phyloP scores from a whole-genome alignment of 2,113 vertebrate genomes.

The Balaenoptera acutorostrata region DNA sequence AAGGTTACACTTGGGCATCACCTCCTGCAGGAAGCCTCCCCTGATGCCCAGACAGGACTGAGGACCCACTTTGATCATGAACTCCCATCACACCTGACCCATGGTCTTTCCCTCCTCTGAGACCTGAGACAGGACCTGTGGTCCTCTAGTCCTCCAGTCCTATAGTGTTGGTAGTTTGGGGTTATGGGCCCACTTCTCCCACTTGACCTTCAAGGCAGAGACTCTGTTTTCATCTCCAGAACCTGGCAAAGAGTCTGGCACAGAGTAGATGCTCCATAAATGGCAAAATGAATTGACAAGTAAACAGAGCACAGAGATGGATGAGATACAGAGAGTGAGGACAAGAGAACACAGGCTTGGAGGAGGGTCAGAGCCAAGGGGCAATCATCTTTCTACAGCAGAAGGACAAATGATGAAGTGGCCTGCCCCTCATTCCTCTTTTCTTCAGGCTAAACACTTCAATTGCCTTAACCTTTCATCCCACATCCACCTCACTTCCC shows the following conservation, averaged over 20 bases:
- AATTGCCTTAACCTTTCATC: background rate
- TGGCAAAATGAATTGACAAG: background rate
- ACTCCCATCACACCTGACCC: background rate
- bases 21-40: background rate
- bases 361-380: background rate
- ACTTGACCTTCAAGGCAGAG: background rate
- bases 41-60: background rate
- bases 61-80: background rate
- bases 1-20: background rate
- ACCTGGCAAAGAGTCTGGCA: background rate
- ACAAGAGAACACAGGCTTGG: background rate
- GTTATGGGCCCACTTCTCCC: background rate
- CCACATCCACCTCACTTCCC: background rate
- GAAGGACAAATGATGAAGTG: background rate
- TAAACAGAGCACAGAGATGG: background rate
- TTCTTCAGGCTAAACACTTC: background rate
- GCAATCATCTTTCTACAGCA: background rate
- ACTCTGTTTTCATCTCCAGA: background rate
- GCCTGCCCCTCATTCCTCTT: background rate
- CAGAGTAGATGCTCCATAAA: background rate
- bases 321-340: background rate
- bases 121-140: rapidly evolving
- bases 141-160: background rate
- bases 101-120: background rate
- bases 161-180: background rate